Evolutionary conservation across 1,140 invertebrate genomes (phyloP).

Genomic region (Prorops nasuta): DNA sequence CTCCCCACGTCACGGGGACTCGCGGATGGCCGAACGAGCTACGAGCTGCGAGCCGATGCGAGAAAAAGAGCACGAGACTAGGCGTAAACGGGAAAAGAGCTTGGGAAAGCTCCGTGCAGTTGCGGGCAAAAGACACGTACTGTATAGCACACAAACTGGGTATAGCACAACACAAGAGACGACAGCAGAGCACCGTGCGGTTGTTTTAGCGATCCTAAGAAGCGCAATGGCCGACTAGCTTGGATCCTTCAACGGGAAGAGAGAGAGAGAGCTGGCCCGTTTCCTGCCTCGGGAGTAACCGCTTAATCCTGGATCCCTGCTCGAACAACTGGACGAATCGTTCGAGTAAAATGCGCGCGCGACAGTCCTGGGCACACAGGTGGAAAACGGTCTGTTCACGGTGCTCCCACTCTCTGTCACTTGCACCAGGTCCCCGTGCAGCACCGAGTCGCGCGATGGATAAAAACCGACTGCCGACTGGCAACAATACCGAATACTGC

Average conservation of each 20-base stretch:
- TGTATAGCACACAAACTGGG: too few species aligned
- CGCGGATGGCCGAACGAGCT: too few species aligned
- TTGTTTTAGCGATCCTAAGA: conserved; percentile 21
- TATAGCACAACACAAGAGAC: conserved; percentile 16
- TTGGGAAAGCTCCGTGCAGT: neutral
- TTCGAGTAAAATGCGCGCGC: too few species aligned
- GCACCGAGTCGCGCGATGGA: conserved; percentile 19
- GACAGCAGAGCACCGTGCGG: conserved; percentile 22
- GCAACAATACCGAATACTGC: too few species aligned
- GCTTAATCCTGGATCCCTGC: too few species aligned
- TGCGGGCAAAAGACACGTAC: too few species aligned
- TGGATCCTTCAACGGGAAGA: conserved; percentile 1
- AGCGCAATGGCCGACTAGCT: conserved; percentile 29
- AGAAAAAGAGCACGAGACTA: conserved; percentile 16
- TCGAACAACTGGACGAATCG: too few species aligned
- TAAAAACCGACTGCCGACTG: conserved; percentile 32
- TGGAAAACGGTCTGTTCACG: too few species aligned
- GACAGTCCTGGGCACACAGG: too few species aligned
- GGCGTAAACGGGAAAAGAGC: conserved; percentile 4
- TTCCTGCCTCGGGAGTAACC: too few species aligned
- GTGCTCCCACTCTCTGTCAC: too few species aligned
- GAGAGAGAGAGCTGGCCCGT: too few species aligned
- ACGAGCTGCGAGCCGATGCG: conserved; percentile 3
- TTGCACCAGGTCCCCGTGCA: conserved; percentile 2
- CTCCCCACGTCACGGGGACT: conserved; percentile 8